These are phyloP conservation scores for Elephas maximus DNA, from an alignment of 2,113 vertebrate species.

Conservation along the genomic window DNA sequence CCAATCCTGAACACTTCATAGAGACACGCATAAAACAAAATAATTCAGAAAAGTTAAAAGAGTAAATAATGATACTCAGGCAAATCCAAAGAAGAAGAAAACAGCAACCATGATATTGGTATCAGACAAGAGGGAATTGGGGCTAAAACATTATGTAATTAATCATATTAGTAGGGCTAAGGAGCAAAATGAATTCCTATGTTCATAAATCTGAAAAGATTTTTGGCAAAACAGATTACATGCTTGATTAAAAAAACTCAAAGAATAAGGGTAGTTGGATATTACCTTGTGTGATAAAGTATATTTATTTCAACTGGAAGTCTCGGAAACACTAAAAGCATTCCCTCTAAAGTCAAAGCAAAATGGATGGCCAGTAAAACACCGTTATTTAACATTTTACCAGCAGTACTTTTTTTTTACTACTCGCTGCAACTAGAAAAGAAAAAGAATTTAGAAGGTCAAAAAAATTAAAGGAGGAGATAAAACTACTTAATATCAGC, in stretches of 20 bases:
- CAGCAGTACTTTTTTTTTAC: neutral
- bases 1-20: neutral
- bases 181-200: neutral
- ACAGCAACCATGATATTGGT: neutral
- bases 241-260: neutral
- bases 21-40: neutral
- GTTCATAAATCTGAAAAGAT: neutral
- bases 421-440: neutral
- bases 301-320: no score
- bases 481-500: neutral
- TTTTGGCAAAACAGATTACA: neutral
- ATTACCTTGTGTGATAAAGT: neutral
- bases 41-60: neutral
- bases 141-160: neutral
- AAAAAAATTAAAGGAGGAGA: neutral
- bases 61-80: slow-evolving; percentile 4
- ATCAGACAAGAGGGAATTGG: neutral
- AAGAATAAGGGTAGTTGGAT: neutral
- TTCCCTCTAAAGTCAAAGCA: neutral
- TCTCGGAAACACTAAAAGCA: neutral
- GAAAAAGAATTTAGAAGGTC: neutral
- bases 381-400: neutral
- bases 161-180: neutral
- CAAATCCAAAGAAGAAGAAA: slow-evolving; percentile 1
- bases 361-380: neutral